Evolutionary conservation across 2,797 vertebrate genomes (phyloP).

Genomic region (Pseudochirops cupreus): DNA sequence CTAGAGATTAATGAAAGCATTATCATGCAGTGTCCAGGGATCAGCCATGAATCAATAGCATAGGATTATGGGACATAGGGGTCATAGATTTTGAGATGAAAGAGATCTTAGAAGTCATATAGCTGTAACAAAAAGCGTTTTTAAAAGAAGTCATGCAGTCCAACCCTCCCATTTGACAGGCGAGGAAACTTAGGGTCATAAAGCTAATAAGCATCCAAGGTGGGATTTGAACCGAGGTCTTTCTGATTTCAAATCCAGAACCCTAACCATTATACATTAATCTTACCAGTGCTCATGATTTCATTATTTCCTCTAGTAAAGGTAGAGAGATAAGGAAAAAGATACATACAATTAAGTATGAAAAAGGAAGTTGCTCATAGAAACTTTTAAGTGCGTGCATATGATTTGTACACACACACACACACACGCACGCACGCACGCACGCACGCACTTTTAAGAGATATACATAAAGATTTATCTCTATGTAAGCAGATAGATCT

Average conservation of each 20-base stretch:
- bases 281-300: not conserved
- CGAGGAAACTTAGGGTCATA: not conserved
- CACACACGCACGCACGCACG: rapidly evolving
- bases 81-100: not conserved
- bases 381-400: not conserved
- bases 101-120: not conserved
- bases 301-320: not conserved
- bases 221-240: not conserved
- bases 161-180: not conserved
- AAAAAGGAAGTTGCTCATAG: not conserved
- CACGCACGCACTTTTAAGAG: not conserved
- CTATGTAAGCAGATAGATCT: not conserved
- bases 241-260: not conserved
- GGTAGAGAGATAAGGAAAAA: not conserved
- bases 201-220: not conserved
- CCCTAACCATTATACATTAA: not conserved
- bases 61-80: not conserved
- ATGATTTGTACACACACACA: not conserved
- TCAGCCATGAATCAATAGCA: not conserved
- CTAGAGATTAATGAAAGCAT: not conserved
- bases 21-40: not conserved
- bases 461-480: not conserved
- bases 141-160: not conserved
- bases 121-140: not conserved
- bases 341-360: not conserved